A percentile compares a stretch with the other conserved stretches of the same genome.
These are phyloP conservation scores for Porites evermanni DNA, from an alignment of 92 coral and sea anemone species.

Conservation along the genomic window DNA sequence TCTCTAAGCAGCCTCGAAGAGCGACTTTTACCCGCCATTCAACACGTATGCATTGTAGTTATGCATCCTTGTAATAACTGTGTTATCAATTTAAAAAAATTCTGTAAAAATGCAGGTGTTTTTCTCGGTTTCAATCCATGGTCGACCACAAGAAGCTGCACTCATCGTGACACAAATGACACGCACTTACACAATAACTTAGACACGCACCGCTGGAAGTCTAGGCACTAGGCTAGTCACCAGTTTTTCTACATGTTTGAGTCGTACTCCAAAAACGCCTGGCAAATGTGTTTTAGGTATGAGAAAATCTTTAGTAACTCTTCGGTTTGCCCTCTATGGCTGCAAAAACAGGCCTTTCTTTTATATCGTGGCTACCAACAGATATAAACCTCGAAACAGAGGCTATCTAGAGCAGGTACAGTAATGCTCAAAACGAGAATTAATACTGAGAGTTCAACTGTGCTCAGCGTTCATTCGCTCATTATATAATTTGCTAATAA, in stretches of 20 bases:
- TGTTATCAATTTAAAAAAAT: too few species aligned
- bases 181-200: too few species aligned
- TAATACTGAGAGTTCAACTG: too few species aligned
- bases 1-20: conserved; percentile 16
- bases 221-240: conserved; percentile 25
- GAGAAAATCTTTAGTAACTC: conserved; percentile 82
- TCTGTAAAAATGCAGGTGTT: background rate
- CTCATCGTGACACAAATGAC: too few species aligned
- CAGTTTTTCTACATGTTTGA: background rate
- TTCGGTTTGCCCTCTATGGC: conserved; percentile 95
- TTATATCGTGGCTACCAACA: conserved; percentile 88
- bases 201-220: background rate
- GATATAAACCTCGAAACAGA: conserved; percentile 91
- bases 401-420: conserved; percentile 92
- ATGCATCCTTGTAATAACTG: background rate
- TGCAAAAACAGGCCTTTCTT: conserved; percentile 98
- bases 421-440: too few species aligned
- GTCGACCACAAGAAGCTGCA: too few species aligned
- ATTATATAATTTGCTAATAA: background rate
- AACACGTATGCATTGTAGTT: background rate
- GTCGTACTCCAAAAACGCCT: conserved; percentile 19
- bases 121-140: background rate
- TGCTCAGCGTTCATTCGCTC: too few species aligned
- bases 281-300: conserved; percentile 9
- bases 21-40: conserved; percentile 17